Percentiles rank a stretch among this genome's conserved stretches.
phyloP scores from a whole-genome alignment of 2,797 vertebrate species.

The Xiphorhynchus erythropygius region DNA sequence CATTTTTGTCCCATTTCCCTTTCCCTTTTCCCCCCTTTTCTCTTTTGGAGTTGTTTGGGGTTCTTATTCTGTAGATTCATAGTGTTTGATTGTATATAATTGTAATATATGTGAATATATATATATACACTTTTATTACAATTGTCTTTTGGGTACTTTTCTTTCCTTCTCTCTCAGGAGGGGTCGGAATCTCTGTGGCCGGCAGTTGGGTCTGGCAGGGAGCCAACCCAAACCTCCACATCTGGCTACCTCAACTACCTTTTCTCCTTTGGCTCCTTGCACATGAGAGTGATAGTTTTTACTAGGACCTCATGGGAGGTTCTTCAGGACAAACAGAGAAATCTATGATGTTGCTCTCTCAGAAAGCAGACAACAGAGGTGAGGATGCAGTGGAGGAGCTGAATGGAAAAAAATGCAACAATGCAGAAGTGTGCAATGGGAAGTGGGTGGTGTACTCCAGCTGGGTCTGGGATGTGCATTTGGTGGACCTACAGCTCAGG shows the following conservation, averaged over 20 bases:
- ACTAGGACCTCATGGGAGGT: neutral
- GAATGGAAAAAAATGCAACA: neutral
- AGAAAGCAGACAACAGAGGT: neutral
- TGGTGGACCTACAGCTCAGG: neutral
- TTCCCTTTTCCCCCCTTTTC: too few species aligned
- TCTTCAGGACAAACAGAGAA: neutral
- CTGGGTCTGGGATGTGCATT: fast-evolving
- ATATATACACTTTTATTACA: too few species aligned
- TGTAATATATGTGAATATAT: too few species aligned
- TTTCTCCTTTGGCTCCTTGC: neutral
- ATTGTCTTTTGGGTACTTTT: too few species aligned
- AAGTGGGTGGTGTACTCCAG: neutral
- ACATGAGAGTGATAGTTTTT: neutral
- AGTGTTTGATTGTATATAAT: too few species aligned
- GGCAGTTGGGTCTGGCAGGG: too few species aligned
- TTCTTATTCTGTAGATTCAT: too few species aligned
- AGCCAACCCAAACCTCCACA: too few species aligned
- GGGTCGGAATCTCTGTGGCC: too few species aligned
- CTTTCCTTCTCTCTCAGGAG: too few species aligned
- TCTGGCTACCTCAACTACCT: neutral
- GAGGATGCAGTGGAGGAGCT: neutral
- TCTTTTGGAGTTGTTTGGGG: too few species aligned
- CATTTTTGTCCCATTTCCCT: too few species aligned
- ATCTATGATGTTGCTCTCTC: neutral
- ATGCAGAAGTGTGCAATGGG: neutral